Conservation (phyloP, 35 echinoderm and acorn worm genomes). For the Antedon bifida region DNA sequence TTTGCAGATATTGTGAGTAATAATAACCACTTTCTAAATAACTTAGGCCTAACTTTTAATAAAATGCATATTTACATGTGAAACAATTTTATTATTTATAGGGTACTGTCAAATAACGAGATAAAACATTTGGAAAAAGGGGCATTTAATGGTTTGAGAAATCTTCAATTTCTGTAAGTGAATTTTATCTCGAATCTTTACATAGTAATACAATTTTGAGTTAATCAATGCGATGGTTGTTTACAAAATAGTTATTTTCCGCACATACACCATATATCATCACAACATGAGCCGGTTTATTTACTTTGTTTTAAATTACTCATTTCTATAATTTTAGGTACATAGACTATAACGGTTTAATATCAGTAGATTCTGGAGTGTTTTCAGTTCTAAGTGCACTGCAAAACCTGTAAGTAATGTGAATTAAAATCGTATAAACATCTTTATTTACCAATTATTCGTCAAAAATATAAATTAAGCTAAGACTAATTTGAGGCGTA, state of each 20-base stretch:
- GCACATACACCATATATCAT: no score
- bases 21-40: no score
- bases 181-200: not conserved
- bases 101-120: slow-evolving; percentile 15
- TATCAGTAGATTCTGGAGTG: slow-evolving; percentile 25
- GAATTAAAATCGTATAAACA: not conserved
- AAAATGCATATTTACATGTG: no score
- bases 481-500: no score
- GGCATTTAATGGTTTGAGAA: slow-evolving; percentile 5
- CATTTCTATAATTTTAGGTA: slow-evolving; percentile 19
- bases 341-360: slow-evolving; percentile 23
- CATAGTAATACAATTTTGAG: not conserved
- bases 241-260: no score
- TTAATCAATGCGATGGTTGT: no score
- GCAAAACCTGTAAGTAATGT: not conserved
- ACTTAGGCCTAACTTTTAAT: no score
- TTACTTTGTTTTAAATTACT: slow-evolving; percentile 20
- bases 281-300: no score
- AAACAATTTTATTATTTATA: no score
- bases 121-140: slow-evolving; percentile 53
- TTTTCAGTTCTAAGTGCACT: not conserved
- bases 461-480: no score
- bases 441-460: not conserved
- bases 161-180: slow-evolving; percentile 15
- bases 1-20: no score